Conservation (phyloP, 2,797 vertebrate species). For the Hydrocynus forskahlii region DNA sequence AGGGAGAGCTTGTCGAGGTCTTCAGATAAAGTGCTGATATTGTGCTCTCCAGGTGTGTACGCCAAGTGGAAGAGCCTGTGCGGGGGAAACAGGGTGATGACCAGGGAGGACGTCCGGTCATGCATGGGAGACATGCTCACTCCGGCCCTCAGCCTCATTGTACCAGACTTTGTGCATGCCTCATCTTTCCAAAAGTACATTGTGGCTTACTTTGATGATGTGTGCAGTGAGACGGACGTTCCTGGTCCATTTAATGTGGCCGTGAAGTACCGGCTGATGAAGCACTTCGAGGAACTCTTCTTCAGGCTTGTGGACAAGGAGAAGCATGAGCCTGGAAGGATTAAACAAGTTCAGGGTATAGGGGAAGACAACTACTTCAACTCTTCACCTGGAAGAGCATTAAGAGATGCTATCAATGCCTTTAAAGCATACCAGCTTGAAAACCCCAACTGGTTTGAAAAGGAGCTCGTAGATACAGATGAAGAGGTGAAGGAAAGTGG, state of each 20-base stretch:
- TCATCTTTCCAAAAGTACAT: conserved; percentile 88
- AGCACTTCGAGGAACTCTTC: conserved; percentile 89
- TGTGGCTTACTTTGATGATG: conserved; percentile 87
- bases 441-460: conserved; percentile 87
- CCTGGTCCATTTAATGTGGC: conserved; percentile 87
- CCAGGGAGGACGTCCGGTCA: conserved; percentile 82
- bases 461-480: conserved; percentile 70
- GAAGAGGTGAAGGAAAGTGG: conserved; percentile 59
- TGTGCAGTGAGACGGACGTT: conserved; percentile 82
- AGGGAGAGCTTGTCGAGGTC: conserved; percentile 82
- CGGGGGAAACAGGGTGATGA: conserved; percentile 70
- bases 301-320: conserved; percentile 90
- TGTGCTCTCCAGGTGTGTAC: conserved; percentile 89
- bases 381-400: conserved; percentile 79
- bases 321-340: conserved; percentile 84
- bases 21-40: conserved; percentile 87
- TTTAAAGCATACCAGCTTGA: conserved; percentile 82
- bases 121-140: conserved; percentile 87
- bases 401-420: conserved; percentile 79
- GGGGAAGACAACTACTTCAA: conserved; percentile 76
- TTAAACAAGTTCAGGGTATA: conserved; percentile 81
- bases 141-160: conserved; percentile 85
- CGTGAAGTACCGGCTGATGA: conserved; percentile 87
- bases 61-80: conserved; percentile 95
- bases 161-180: conserved; percentile 85